phyloP scores from a whole-genome alignment of 2,888 invertebrate species.

The Liodrosophila aerea region DNA sequence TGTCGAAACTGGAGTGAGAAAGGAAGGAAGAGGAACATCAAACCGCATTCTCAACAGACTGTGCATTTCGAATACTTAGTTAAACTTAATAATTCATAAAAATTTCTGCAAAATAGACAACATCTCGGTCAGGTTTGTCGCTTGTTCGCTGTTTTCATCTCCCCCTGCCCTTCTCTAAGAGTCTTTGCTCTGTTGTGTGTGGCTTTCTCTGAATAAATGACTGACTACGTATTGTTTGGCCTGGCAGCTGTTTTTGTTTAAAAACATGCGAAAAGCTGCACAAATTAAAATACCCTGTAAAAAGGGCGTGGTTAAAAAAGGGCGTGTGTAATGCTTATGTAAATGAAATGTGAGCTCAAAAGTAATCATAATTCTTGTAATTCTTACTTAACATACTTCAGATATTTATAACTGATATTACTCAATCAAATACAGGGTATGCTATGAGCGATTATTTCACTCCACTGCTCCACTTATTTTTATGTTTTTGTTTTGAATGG shows the following conservation, averaged over 20 bases:
- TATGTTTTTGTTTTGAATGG: constrained; percentile 1
- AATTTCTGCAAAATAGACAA: constrained; percentile 71
- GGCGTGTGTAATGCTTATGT: background rate
- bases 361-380: no score
- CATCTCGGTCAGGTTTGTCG: constrained; percentile 26
- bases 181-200: background rate
- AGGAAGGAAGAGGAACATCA: constrained; percentile 46
- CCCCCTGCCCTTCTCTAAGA: background rate
- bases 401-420: no score
- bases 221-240: constrained; percentile 11
- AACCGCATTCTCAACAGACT: constrained; percentile 31
- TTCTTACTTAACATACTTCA: no score
- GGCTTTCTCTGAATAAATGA: background rate
- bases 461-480: background rate
- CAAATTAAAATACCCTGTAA: constrained; percentile 23
- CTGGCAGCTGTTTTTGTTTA: constrained; percentile 27
- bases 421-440: background rate
- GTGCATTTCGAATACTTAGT: constrained; percentile 49
- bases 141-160: constrained; percentile 7
- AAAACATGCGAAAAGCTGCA: constrained; percentile 17
- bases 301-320: background rate
- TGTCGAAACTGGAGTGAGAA: background rate
- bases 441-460: background rate
- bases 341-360: no score
- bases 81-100: constrained; percentile 72